phyloP scores from a whole-genome alignment of 2,797 vertebrate genomes.

The Gobionotothen gibberifrons region DNA sequence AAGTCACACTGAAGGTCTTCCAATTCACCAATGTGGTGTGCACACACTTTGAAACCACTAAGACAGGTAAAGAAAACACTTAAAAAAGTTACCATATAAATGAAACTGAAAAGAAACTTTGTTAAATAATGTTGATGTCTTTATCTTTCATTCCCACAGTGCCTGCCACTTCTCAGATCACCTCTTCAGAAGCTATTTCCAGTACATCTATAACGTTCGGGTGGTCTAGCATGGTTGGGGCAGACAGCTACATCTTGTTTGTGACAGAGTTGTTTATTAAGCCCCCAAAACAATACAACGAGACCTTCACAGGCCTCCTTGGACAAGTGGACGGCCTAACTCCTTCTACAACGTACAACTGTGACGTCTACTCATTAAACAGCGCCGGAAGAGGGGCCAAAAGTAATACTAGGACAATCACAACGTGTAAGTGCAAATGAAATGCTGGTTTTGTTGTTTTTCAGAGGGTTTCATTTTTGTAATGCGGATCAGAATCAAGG shows the following conservation, averaged over 20 bases:
- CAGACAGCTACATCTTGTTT: constrained; percentile 74
- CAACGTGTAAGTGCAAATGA: constrained; percentile 79
- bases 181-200: constrained; percentile 71
- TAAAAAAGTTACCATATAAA: background rate
- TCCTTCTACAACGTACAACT: constrained; percentile 76
- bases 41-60: constrained; percentile 25
- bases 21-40: constrained; percentile 52
- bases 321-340: constrained; percentile 69
- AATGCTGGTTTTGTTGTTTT: background rate
- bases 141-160: constrained; percentile 70
- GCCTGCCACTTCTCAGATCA: constrained; percentile 78
- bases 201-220: constrained; percentile 79
- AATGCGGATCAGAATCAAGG: background rate
- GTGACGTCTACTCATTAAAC: constrained; percentile 79
- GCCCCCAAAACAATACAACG: constrained; percentile 30
- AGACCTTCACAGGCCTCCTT: constrained; percentile 56
- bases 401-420: constrained; percentile 72
- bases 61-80: constrained; percentile 75
- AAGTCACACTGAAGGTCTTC: constrained; percentile 77
- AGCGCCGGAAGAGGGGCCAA: constrained; percentile 73
- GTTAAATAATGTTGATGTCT: constrained; percentile 19
- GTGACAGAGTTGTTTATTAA: constrained; percentile 44
- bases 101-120: background rate
- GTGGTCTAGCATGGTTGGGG: constrained; percentile 79
- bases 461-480: background rate